Conservation (phyloP, 1,140 invertebrate species). For the Drosophila azteca region DNA sequence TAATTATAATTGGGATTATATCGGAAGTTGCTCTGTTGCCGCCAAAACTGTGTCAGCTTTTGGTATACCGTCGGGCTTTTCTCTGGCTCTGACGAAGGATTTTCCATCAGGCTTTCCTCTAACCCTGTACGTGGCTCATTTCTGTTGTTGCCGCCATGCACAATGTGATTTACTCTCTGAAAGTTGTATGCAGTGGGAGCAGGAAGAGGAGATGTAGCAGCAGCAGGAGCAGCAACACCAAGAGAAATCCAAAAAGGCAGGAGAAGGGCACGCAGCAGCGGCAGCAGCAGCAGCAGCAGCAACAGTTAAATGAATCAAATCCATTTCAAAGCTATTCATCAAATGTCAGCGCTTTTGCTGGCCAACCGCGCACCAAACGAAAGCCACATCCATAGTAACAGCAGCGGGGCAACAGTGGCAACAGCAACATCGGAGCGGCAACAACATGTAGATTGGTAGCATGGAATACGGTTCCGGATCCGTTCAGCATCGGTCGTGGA, state of each 20-base stretch:
- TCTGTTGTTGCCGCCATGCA: constrained; percentile 22
- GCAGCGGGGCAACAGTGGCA: constrained; percentile 18
- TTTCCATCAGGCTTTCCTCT: neutral
- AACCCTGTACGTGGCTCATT: constrained; percentile 27
- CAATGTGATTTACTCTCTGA: constrained; percentile 50
- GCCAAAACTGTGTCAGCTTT: constrained; percentile 38
- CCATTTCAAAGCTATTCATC: constrained; percentile 77
- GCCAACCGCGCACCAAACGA: constrained; percentile 42
- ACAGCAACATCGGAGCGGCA: constrained; percentile 4
- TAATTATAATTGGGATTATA: too few species aligned
- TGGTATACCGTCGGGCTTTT: neutral
- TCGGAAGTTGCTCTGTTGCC: neutral
- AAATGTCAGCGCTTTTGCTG: constrained; percentile 65
- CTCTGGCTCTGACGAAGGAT: too few species aligned
- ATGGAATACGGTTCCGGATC: constrained; percentile 46
- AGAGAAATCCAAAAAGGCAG: constrained; percentile 30
- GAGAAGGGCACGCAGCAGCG: constrained; percentile 32
- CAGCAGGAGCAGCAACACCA: constrained; percentile 12
- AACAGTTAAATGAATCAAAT: constrained; percentile 80
- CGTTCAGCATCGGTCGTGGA: constrained; percentile 49
- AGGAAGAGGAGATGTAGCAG: neutral
- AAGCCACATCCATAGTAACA: constrained; percentile 39
- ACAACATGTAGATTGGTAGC: constrained; percentile 38
- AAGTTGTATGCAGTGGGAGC: constrained; percentile 31
- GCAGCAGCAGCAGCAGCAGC: constrained; percentile 32